phyloP scores from a whole-genome alignment of 2,797 vertebrate species.

The Hyperoplus lanceolatus region DNA sequence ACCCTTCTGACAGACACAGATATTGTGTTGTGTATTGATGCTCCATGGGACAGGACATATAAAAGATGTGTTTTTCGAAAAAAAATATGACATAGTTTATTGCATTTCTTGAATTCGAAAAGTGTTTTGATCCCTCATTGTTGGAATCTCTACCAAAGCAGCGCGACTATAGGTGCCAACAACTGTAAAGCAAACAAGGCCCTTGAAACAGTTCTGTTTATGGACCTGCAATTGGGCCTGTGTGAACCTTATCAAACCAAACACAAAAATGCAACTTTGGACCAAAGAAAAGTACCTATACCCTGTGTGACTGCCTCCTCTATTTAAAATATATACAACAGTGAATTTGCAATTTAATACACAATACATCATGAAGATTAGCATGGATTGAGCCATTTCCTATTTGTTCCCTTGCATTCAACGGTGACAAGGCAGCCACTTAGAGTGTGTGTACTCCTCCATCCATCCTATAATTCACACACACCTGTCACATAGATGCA shows the following conservation, averaged over 20 bases:
- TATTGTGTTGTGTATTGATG: too few relatives aligned
- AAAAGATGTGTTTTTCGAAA: too few relatives aligned
- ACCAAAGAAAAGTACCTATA: slow-evolving; percentile 11
- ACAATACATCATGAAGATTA: slow-evolving; percentile 59
- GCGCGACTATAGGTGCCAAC: neutral
- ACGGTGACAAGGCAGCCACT: slow-evolving; percentile 35
- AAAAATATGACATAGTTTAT: too few relatives aligned
- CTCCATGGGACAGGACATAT: too few relatives aligned
- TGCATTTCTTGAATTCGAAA: neutral
- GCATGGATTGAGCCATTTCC: slow-evolving; percentile 50
- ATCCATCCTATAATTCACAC: slow-evolving; percentile 65
- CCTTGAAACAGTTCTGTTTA: slow-evolving; percentile 22
- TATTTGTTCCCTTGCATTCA: slow-evolving; percentile 57
- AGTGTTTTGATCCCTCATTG: neutral
- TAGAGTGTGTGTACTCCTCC: slow-evolving; percentile 36
- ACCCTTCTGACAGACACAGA: too few relatives aligned
- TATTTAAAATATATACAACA: slow-evolving; percentile 37
- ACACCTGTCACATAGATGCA: slow-evolving; percentile 59
- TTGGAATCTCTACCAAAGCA: neutral
- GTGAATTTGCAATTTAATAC: slow-evolving; percentile 51
- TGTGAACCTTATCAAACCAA: slow-evolving; percentile 23
- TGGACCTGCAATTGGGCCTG: neutral
- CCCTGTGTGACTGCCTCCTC: slow-evolving; percentile 7
- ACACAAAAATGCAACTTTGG: slow-evolving; percentile 29
- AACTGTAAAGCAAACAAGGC: slow-evolving; percentile 6